These are phyloP conservation scores for Heterohyrax brucei DNA, from an alignment of 2,797 vertebrate genomes.

Conservation along the genomic window DNA sequence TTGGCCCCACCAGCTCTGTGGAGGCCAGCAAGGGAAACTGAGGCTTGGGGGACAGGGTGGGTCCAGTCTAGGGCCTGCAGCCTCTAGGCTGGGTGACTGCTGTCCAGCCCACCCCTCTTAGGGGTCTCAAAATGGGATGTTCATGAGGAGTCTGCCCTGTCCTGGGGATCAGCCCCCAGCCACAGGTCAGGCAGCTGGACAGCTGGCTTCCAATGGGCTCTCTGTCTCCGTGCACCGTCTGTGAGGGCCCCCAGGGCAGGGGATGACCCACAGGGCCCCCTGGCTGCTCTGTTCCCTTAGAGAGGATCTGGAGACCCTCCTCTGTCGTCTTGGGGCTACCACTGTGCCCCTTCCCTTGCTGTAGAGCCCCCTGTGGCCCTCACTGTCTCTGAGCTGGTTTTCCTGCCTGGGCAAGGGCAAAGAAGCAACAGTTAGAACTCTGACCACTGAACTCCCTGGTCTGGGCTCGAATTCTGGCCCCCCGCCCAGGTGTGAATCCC, in stretches of 20 bases:
- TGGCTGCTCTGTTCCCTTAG: background rate
- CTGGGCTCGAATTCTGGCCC: background rate
- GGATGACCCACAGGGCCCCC: too few relatives aligned
- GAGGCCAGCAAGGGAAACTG: slow-evolving; percentile 48
- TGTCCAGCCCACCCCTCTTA: background rate
- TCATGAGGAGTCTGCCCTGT: fast-evolving
- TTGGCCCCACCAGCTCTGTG: background rate
- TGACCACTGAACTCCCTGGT: fast-evolving
- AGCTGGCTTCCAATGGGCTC: background rate
- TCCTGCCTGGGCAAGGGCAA: background rate
- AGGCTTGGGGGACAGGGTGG: background rate
- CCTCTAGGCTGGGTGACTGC: background rate
- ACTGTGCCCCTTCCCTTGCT: background rate
- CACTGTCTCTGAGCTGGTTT: background rate
- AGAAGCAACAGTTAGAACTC: background rate
- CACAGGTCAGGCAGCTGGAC: background rate
- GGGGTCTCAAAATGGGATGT: too few relatives aligned
- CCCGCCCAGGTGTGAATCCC: background rate
- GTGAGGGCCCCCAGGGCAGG: background rate
- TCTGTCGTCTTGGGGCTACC: background rate
- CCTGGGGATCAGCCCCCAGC: background rate
- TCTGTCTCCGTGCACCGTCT: background rate
- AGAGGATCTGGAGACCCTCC: background rate
- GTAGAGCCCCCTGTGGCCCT: background rate
- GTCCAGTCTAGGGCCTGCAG: background rate